Percentiles rank a stretch among this genome's conserved stretches.
These are phyloP conservation scores for Drosophila algonquin DNA, from an alignment of 2,888 invertebrate genomes.

Conservation along the genomic window DNA sequence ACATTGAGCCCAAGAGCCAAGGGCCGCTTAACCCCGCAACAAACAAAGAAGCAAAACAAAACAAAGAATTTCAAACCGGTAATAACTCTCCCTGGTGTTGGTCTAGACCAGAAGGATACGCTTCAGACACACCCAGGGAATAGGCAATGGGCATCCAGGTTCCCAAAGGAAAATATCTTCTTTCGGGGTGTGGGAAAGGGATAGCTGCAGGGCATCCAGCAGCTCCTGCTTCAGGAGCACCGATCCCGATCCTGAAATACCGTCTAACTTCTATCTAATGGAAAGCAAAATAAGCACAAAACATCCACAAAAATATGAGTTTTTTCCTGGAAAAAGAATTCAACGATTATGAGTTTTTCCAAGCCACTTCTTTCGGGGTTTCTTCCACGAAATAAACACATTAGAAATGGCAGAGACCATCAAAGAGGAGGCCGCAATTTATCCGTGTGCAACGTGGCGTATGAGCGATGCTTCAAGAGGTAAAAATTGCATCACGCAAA, in stretches of 20 bases:
- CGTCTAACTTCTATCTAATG: no score
- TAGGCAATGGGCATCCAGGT: no score
- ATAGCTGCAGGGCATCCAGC: no score
- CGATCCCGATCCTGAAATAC: no score
- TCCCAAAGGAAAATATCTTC: no score
- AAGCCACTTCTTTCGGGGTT: not conserved
- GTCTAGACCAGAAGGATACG: not conserved
- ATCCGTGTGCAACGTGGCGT: slow-evolving; percentile 62
- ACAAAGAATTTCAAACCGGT: slow-evolving; percentile 50
- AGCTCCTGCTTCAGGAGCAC: no score
- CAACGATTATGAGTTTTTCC: not conserved
- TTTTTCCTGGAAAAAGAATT: not conserved
- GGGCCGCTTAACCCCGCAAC: slow-evolving; percentile 54
- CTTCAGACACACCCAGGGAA: not conserved
- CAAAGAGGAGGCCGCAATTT: slow-evolving; percentile 5
- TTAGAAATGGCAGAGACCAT: not conserved
- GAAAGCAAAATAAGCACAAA: not conserved
- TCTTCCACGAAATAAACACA: not conserved
- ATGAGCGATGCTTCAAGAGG: slow-evolving; percentile 55
- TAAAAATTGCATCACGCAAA: slow-evolving; percentile 44
- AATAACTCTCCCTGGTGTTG: not conserved
- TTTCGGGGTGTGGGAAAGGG: no score
- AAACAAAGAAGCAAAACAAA: slow-evolving; percentile 51
- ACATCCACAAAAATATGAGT: not conserved
- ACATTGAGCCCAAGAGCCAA: slow-evolving; percentile 70